These are phyloP conservation scores for Gorsachius magnificus DNA, from an alignment of 2,797 vertebrate species.

Conservation along the genomic window DNA sequence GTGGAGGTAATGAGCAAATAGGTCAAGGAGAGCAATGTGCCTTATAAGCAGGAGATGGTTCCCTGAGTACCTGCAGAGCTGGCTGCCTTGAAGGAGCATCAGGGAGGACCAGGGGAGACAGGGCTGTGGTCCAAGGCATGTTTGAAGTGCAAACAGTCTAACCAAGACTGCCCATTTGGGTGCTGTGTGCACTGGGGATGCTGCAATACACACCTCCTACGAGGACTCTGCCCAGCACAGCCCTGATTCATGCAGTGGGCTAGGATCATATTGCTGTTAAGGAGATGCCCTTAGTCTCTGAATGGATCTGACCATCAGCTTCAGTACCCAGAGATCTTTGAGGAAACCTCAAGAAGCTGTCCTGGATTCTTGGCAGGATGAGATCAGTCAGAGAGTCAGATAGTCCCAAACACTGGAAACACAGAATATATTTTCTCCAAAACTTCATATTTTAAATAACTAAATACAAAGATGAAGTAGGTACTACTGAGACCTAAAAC, in stretches of 20 bases:
- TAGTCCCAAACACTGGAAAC: not conserved
- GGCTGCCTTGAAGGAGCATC: not conserved
- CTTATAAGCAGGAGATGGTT: not conserved
- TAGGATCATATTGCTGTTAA: not conserved
- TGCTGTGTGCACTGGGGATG: not conserved
- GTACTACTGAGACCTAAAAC: not conserved
- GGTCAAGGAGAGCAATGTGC: conserved; percentile 57
- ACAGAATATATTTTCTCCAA: not conserved
- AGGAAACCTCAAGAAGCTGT: not conserved
- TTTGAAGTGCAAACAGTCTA: not conserved
- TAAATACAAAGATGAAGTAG: not conserved
- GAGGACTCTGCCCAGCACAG: not conserved
- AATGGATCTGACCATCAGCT: not conserved
- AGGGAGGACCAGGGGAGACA: not conserved
- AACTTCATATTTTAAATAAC: not conserved
- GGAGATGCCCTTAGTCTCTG: not conserved
- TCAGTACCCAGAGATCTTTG: not conserved
- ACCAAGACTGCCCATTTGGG: not conserved
- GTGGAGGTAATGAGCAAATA: conserved; percentile 49
- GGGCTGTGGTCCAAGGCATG: not conserved
- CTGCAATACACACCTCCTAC: not conserved
- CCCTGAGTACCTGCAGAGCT: not conserved
- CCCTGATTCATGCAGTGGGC: not conserved
- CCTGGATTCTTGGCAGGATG: not conserved
- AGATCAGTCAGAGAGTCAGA: not conserved